phyloP scores from a whole-genome alignment of 2,888 invertebrate genomes.

The Petrophora chlorosata region DNA sequence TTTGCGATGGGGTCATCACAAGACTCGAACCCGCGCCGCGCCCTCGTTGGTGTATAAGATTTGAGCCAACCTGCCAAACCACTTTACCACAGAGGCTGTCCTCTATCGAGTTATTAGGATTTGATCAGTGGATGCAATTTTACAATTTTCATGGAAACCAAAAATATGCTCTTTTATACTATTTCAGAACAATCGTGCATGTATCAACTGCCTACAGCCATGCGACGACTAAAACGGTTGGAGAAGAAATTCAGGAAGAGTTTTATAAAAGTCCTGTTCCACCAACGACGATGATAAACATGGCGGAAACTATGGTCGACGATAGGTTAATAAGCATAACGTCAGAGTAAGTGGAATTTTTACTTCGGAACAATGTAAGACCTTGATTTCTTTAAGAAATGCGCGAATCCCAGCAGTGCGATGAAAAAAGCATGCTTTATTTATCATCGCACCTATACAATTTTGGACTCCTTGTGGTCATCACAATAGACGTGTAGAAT shows the following conservation, averaged over 20 bases:
- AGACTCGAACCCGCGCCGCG: too few species aligned
- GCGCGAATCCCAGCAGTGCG: too few species aligned
- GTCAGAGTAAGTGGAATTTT: constrained; percentile 2
- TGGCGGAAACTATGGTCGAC: constrained; percentile 11
- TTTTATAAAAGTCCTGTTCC: constrained; percentile 6
- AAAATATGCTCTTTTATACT: neutral
- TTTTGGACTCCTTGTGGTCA: too few species aligned
- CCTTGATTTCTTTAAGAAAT: too few species aligned
- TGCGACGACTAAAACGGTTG: constrained; percentile 39
- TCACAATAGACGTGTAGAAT: too few species aligned
- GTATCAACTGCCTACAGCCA: constrained; percentile 67
- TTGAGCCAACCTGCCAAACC: too few species aligned
- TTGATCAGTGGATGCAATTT: neutral
- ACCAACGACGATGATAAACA: constrained; percentile 13
- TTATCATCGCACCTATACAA: too few species aligned
- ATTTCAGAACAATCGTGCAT: constrained; percentile 44
- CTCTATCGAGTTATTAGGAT: neutral
- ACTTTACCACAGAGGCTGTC: too few species aligned
- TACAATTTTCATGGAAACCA: neutral
- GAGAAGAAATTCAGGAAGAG: constrained; percentile 18
- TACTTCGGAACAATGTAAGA: too few species aligned
- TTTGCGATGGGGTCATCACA: too few species aligned
- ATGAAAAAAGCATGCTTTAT: too few species aligned
- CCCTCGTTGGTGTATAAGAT: too few species aligned
- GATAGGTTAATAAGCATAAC: constrained; percentile 1